Percentiles rank a stretch among this genome's conserved stretches.
phyloP scores from a whole-genome alignment of 1,140 invertebrate species.

The Apis florea region DNA sequence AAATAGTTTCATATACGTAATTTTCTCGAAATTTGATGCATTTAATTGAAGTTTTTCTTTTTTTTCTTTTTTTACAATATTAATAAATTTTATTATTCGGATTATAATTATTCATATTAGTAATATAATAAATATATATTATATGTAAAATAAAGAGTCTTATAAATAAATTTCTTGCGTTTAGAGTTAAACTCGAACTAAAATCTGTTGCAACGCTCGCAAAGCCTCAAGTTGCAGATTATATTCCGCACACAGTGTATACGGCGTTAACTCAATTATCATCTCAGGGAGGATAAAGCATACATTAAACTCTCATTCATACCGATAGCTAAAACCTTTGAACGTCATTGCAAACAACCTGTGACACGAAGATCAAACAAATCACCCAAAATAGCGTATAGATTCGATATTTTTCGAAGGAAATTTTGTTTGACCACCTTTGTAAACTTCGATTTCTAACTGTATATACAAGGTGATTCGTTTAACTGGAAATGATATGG shows the following conservation, averaged over 20 bases:
- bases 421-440: not conserved
- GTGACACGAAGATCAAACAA: constrained; percentile 16
- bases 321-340: constrained; percentile 61
- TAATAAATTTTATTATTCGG: not conserved
- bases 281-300: constrained; percentile 62
- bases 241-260: constrained; percentile 50
- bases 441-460: not conserved
- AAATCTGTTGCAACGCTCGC: constrained; percentile 31
- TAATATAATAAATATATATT: too few relatives aligned
- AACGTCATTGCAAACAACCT: constrained; percentile 46
- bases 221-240: constrained; percentile 49
- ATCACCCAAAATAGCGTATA: constrained; percentile 9
- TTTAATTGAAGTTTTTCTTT: not conserved
- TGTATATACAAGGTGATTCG: too few relatives aligned
- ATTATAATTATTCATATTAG: too few relatives aligned
- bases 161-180: not conserved
- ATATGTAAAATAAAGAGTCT: not conserved
- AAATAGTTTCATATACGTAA: not conserved
- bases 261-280: constrained; percentile 67
- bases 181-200: not conserved
- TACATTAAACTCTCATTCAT: constrained; percentile 66
- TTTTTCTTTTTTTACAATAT: not conserved
- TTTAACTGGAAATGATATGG: too few relatives aligned
- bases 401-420: not conserved
- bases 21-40: not conserved